Evolutionary conservation across 1,140 invertebrate species (phyloP), one percentile per base, ranked within the genome.

Genomic region (Cotesia chilonis): DNA sequence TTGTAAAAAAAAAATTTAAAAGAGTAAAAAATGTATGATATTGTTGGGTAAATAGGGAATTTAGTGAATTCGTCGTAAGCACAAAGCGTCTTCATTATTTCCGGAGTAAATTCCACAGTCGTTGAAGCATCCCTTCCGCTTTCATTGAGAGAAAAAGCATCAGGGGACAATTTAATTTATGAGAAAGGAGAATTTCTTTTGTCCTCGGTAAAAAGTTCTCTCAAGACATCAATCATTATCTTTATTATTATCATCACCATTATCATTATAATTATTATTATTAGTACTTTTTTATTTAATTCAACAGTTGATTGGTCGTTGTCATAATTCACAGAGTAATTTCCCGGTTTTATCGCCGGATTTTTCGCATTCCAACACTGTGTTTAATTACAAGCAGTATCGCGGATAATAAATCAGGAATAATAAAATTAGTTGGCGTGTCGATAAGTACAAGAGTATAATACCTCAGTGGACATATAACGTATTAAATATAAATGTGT

Each of bases 81-180:
- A 59, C 14, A 68, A 66, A 38, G 51, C 66, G 41, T 68, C 66
- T 68, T 68, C 66, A 68, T 68, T 68, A 68, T 54, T 35, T 54
- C 14, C 66, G 14, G 52, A 68, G 66, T 68, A 68, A 41, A 68
- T 68, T 68, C 66, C 66, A 54, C 66, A 55, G 51, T 68, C 51
- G 66, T 68, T 55, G 20, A 51, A 68, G 51, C 28, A 54, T 68
- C 66, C 51, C 66, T 41, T 55, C 35, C 60, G 35, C 36, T 38
- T 63, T 63, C 35, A 38, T 63, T 38, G 60, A 36, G 51, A 17
- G 66, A 20, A 68, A 68, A 68, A 68, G 6, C 41, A 47, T 47
- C 41, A 55, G 66, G 28, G 51, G 51, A 68, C 51, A 68, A 68
- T 68, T 59, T 59, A 59, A 59, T 59, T 59, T 59, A 59, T 59